These are phyloP conservation scores for Hippocampus kuda DNA, from an alignment of 2,797 vertebrate genomes.

Conservation along the genomic window DNA sequence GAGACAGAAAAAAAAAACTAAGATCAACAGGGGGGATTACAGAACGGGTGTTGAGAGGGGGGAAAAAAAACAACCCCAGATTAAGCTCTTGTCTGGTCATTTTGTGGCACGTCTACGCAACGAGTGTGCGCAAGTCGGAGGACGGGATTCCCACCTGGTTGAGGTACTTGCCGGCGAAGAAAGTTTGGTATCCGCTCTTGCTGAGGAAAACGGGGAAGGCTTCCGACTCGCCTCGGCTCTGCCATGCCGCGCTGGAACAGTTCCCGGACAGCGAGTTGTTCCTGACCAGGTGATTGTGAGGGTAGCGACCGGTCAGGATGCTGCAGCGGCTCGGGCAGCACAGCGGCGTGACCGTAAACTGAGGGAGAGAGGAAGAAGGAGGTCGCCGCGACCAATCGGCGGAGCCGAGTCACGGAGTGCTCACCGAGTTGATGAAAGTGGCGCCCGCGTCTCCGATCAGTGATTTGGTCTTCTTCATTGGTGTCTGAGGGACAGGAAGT, in stretches of 20 bases:
- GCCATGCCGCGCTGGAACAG: slow-evolving; percentile 70
- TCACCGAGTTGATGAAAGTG: slow-evolving; percentile 70
- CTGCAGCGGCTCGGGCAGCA: slow-evolving; percentile 75
- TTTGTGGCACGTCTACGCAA: no score
- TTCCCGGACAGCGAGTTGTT: slow-evolving; percentile 72
- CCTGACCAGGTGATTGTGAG: slow-evolving; percentile 71
- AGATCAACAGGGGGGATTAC: no score
- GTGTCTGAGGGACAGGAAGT: slow-evolving; percentile 49
- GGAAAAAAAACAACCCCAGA: no score
- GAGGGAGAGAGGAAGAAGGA: background rate
- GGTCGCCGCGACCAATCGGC: background rate
- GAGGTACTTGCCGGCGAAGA: slow-evolving; percentile 73
- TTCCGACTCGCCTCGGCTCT: slow-evolving; percentile 54
- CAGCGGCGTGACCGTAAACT: slow-evolving; percentile 68
- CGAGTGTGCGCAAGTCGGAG: no score
- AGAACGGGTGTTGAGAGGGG: no score
- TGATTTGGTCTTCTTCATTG: slow-evolving; percentile 64
- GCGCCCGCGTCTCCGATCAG: slow-evolving; percentile 66
- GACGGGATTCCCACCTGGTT: slow-evolving; percentile 62
- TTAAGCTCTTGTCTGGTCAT: no score
- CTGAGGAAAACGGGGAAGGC: slow-evolving; percentile 65
- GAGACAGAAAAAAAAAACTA: no score
- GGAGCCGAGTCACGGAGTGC: slow-evolving; percentile 16
- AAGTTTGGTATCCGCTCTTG: slow-evolving; percentile 69
- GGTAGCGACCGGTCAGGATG: slow-evolving; percentile 68